Base-by-base conservation (phyloP, 2,888 invertebrate genomes). In the Drosophila algonquin region DNA sequence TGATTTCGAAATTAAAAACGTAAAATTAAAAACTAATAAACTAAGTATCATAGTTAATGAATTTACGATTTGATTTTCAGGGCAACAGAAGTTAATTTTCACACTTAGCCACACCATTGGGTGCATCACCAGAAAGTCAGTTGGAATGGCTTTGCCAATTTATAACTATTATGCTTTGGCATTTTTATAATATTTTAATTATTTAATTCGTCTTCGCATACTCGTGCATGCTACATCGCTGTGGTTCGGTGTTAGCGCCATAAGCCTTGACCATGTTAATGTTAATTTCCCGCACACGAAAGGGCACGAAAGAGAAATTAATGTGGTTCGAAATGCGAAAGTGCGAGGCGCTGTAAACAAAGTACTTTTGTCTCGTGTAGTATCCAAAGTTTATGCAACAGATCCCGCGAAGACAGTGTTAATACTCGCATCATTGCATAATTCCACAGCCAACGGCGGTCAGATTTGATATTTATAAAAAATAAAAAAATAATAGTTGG, bases 191-290 rank as follows among this genome's bases (percentile, higher is more conserved):
- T 79, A 65, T 71, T 78, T 79, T 81, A 77, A 87, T 87, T 55
- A 77, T 79, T 76, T 79, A 75, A 81, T 85, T 75, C 7, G 63
- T 59, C 40, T 59, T 5, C 57, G 63, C 69, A 67, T 53, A 57
- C 68, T 32, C 30, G 58, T 61, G 48, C 80, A 72, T 53, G 5
- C 24, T 24, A 3, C 3, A 24, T 21, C 21, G 21, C 21, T 21
- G 21, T 21, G 21, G 21, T 21, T 21, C 21, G 21, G 21, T 21
- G 21, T 21, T 21, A 21, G 21, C 24, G 4, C 24, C 24, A 24
- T 5, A 24, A 76, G 76, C 81, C 86, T 82, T 88, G 86, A 60
- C 83, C 86, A 78, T 86, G 74, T 72, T 86, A 72, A 88, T 88
- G 74, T 72, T 88, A 72, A 88, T 88, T 70, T 68, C 47, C 58